A percentile compares a stretch with the other conserved stretches of the same genome.
phyloP scores from a whole-genome alignment of 92 coral and sea anemone genomes.

The Micromussa lordhowensis region DNA sequence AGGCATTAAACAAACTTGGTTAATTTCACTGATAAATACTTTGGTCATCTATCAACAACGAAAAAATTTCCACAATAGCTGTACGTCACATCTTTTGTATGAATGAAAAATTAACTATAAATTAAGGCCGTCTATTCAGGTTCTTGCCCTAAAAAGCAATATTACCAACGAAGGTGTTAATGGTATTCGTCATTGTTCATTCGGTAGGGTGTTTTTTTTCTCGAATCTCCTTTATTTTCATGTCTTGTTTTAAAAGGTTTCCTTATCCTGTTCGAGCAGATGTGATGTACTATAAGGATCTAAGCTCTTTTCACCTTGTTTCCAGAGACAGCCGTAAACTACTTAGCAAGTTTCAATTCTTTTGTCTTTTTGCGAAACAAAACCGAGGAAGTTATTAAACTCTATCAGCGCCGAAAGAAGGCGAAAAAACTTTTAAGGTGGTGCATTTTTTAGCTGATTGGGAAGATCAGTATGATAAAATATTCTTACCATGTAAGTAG shows the following conservation, averaged over 20 bases:
- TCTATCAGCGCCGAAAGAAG: not conserved
- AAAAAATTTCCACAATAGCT: conserved; percentile 28
- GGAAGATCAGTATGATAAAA: conserved; percentile 32
- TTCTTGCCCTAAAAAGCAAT: conserved; percentile 13
- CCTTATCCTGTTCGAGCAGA: not conserved
- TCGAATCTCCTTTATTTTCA: not conserved
- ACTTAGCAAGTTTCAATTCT: conserved; percentile 26
- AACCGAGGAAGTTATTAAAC: conserved; percentile 26
- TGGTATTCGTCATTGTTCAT: not conserved
- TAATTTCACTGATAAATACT: conserved; percentile 42
- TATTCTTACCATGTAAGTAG: not conserved
- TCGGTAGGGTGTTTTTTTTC: not conserved
- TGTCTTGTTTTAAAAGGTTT: conserved; percentile 2
- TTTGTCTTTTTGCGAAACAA: not conserved
- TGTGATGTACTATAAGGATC: not conserved
- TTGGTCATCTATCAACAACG: conserved; percentile 38
- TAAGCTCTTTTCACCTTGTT: not conserved
- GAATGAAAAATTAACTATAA: conserved; percentile 18
- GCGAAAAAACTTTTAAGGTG: not conserved
- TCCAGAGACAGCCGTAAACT: conserved; percentile 21
- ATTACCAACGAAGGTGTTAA: conserved; percentile 33
- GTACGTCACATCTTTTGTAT: conserved; percentile 33
- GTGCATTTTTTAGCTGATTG: conserved; percentile 15
- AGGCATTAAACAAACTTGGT: conserved; percentile 27
- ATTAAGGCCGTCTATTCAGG: conserved; percentile 11